Evolutionary conservation across 2,888 invertebrate genomes (phyloP).

Genomic region (Cosmia pyralina): DNA sequence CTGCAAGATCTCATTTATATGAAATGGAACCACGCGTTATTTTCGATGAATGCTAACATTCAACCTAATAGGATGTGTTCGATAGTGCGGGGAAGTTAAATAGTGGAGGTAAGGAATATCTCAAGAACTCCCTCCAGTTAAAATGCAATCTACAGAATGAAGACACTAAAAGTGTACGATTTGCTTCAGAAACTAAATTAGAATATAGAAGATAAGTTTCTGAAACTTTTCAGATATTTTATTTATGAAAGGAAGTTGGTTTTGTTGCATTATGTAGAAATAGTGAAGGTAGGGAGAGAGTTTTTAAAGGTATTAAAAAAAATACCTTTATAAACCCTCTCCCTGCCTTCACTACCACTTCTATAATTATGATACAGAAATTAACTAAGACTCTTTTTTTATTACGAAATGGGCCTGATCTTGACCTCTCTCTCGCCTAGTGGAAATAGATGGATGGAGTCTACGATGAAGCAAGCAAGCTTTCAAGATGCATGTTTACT

Average conservation of each 20-base stretch:
- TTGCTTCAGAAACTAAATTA: slow-evolving; percentile 27
- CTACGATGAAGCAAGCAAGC: no score
- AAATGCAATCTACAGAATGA: slow-evolving; percentile 54
- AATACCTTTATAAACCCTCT: no score
- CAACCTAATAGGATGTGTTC: slow-evolving; percentile 24
- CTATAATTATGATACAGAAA: not conserved
- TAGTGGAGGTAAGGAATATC: slow-evolving; percentile 38
- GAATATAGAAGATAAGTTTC: slow-evolving; percentile 36
- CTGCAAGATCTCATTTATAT: not conserved
- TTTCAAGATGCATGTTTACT: no score
- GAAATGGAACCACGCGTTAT: slow-evolving; percentile 1
- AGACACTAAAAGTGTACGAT: slow-evolving; percentile 31
- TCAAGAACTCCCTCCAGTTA: slow-evolving; percentile 32
- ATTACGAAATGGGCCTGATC: no score
- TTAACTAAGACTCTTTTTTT: not conserved
- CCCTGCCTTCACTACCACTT: no score
- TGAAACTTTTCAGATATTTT: slow-evolving; percentile 32
- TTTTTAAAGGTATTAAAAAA: not conserved
- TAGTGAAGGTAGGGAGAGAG: not conserved
- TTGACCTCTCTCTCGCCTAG: no score
- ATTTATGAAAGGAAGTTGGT: slow-evolving; percentile 27
- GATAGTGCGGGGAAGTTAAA: slow-evolving; percentile 21
- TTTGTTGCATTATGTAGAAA: slow-evolving; percentile 30
- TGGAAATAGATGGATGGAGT: no score
- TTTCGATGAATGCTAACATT: slow-evolving; percentile 29